phyloP scores from a whole-genome alignment of 1,140 invertebrate genomes.

The Brachionus koreanus region DNA sequence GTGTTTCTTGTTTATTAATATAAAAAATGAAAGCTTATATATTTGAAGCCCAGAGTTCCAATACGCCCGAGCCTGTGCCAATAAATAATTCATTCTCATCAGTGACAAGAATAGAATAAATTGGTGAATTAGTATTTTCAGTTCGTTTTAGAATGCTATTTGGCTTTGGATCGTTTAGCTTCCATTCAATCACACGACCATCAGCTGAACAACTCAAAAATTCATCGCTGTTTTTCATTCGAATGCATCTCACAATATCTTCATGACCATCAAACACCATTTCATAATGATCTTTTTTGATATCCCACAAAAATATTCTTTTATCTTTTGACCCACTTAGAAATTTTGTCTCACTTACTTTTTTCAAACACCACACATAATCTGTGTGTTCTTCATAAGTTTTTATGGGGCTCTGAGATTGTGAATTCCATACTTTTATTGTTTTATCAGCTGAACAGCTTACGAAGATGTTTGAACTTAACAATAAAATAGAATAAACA shows the following conservation, averaged over 20 bases:
- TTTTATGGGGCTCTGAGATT: neutral
- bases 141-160: neutral
- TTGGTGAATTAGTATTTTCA: neutral
- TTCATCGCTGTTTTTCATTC: neutral
- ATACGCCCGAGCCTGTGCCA: neutral
- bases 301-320: neutral
- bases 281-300: neutral
- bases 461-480: neutral
- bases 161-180: neutral
- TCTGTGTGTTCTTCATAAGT: neutral
- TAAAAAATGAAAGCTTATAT: neutral
- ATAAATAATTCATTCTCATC: neutral
- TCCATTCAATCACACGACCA: neutral
- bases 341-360: neutral
- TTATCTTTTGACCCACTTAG: neutral
- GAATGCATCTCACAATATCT: neutral
- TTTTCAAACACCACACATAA: slow-evolving; percentile 12
- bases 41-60: neutral
- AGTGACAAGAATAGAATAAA: neutral
- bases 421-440: neutral
- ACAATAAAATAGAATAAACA: neutral
- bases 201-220: neutral
- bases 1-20: no score
- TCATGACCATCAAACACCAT: neutral
- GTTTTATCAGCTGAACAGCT: neutral